These are phyloP conservation scores for Nyctibius bracteatus DNA, from an alignment of 2,113 vertebrate genomes.

Conservation along the genomic window DNA sequence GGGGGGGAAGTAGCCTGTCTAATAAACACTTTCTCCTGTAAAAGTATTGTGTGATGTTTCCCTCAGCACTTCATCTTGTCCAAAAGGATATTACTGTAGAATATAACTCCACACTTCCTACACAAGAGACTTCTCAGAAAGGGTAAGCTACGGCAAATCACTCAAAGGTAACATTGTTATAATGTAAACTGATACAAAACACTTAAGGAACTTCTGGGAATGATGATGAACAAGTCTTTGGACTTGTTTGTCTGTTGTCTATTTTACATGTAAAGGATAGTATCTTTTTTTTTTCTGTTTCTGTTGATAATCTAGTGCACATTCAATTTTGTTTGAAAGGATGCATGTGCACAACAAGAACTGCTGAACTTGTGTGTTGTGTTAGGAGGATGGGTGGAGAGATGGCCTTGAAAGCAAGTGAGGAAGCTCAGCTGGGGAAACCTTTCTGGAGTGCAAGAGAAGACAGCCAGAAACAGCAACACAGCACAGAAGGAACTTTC, in stretches of 20 bases:
- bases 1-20: not conserved
- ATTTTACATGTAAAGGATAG: not conserved
- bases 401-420: not conserved
- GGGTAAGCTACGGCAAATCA: not conserved
- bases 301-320: not conserved
- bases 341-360: not conserved
- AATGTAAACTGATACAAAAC: not conserved
- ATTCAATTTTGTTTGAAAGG: not conserved
- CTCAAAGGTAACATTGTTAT: not conserved
- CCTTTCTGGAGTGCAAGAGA: not conserved
- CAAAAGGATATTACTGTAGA: rapidly evolving
- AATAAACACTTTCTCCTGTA: not conserved
- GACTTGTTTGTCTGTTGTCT: not conserved
- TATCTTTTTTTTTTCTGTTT: not conserved
- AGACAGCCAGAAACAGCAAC: not conserved
- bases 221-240: not conserved
- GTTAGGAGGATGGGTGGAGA: not conserved
- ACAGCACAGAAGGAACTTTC: not conserved
- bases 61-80: not conserved
- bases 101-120: not conserved
- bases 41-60: not conserved
- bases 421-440: not conserved
- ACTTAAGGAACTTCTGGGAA: not conserved
- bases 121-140: not conserved
- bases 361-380: rapidly evolving